phyloP scores from a whole-genome alignment of 2,113 vertebrate species.

The Heteronetta atricapilla region DNA sequence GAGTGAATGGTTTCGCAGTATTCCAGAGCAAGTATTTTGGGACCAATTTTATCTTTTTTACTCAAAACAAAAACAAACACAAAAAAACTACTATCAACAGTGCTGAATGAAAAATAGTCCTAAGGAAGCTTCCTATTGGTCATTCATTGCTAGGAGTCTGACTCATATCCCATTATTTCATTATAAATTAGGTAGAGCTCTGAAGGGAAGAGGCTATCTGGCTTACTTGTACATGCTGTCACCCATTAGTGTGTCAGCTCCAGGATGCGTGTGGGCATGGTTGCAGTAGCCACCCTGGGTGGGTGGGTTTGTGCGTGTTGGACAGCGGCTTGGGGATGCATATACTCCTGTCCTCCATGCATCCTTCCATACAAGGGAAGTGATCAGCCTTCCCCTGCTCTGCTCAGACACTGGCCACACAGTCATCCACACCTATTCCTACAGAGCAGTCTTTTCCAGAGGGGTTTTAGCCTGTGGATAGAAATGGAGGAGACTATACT shows the following conservation, averaged over 20 bases:
- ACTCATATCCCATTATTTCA: constrained; percentile 50
- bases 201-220: not conserved
- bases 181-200: not conserved
- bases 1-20: not conserved
- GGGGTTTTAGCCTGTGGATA: not conserved
- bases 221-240: rapidly evolving
- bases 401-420: not conserved
- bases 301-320: not conserved
- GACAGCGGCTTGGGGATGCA: rapidly evolving
- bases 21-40: not conserved
- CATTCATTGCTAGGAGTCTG: constrained; percentile 44
- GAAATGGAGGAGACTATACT: not conserved
- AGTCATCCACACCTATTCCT: not conserved
- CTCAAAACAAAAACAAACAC: not conserved
- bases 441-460: not conserved
- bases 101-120: not conserved
- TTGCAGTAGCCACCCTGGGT: not conserved
- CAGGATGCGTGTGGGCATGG: not conserved
- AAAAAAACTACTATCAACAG: not conserved
- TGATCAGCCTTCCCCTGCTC: not conserved
- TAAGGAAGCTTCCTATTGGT: constrained; percentile 44
- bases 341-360: rapidly evolving
- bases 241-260: rapidly evolving
- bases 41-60: not conserved
- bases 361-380: not conserved